These are phyloP conservation scores for Cryptocephalus moraei DNA, from an alignment of 2,888 invertebrate species.

Conservation along the genomic window DNA sequence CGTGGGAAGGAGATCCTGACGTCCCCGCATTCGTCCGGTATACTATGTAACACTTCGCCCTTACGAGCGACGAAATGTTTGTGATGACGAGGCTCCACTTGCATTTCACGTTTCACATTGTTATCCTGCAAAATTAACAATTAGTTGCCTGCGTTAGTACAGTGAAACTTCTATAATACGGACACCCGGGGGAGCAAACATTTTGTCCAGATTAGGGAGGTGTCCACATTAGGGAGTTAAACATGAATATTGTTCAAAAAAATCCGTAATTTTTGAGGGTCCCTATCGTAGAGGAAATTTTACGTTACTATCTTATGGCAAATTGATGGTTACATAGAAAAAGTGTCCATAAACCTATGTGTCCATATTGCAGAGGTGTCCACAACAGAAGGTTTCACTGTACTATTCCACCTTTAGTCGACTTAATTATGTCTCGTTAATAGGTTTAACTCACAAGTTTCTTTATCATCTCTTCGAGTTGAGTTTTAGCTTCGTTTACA, in stretches of 20 bases:
- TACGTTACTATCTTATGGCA: too few relatives aligned
- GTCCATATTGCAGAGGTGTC: too few relatives aligned
- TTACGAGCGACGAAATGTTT: slow-evolving; percentile 89
- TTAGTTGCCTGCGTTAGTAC: neutral
- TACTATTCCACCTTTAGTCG: neutral
- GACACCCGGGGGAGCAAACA: too few relatives aligned
- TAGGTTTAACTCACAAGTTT: slow-evolving; percentile 57
- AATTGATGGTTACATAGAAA: too few relatives aligned
- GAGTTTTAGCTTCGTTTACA: slow-evolving; percentile 76
- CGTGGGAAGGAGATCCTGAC: slow-evolving; percentile 94
- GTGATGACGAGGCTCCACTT: slow-evolving; percentile 85
- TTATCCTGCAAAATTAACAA: slow-evolving; percentile 55
- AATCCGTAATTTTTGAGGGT: too few relatives aligned
- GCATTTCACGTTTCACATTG: slow-evolving; percentile 77
- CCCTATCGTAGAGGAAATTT: too few relatives aligned
- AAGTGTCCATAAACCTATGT: too few relatives aligned
- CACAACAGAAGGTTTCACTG: too few relatives aligned
- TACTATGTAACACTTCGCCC: slow-evolving; percentile 82
- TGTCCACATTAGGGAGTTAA: too few relatives aligned
- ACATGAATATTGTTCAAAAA: too few relatives aligned
- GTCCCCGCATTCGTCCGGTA: slow-evolving; percentile 88
- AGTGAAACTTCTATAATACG: too few relatives aligned
- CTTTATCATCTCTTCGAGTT: slow-evolving; percentile 76
- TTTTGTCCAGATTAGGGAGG: too few relatives aligned
- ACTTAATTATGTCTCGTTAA: neutral